A percentile compares a stretch with the other conserved stretches of the same genome.
Evolutionary conservation across 2,797 vertebrate species (phyloP).

Genomic region (Gallirallus australis): DNA sequence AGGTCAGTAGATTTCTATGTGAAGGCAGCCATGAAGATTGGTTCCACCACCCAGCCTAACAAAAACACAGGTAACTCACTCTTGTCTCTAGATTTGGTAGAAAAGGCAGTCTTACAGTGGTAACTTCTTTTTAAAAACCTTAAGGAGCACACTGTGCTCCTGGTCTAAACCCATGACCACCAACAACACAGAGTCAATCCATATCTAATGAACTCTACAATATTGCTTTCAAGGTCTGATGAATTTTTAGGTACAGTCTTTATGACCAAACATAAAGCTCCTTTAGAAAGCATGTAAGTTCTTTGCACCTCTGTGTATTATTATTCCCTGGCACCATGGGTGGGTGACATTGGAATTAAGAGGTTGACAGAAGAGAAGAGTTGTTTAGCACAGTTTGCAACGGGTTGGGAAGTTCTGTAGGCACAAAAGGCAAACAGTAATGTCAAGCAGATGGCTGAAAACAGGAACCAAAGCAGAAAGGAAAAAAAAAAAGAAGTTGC

Average conservation of each 20-base stretch:
- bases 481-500: neutral
- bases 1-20: neutral
- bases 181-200: neutral
- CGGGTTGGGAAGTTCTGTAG: neutral
- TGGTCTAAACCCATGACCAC: neutral
- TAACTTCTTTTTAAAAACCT: neutral
- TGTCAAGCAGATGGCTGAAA: neutral
- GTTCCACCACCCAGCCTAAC: neutral
- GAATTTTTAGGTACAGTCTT: neutral
- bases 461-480: neutral
- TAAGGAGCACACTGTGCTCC: neutral
- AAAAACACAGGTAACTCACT: neutral
- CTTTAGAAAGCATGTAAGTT: neutral
- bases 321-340: neutral
- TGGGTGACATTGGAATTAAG: neutral
- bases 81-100: neutral
- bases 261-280: neutral
- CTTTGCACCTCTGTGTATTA: neutral
- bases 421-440: neutral
- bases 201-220: neutral
- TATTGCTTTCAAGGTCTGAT: neutral
- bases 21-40: neutral
- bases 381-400: neutral
- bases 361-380: neutral
- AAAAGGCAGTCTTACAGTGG: neutral